Conservation (phyloP, 2,113 vertebrate species). For the Maccullochella peelii region DNA sequence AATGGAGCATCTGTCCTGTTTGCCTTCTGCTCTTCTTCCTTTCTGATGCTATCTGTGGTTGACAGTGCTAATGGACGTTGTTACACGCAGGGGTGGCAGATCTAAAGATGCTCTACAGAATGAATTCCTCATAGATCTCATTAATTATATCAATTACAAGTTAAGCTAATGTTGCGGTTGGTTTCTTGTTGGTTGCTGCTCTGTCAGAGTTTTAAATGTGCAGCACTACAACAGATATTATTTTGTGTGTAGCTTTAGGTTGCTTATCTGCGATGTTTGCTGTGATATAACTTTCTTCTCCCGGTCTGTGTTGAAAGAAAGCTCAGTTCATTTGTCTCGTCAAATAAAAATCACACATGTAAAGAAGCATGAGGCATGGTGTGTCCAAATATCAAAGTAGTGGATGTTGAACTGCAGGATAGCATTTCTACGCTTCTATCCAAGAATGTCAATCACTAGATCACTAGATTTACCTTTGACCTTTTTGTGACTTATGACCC, state of each 20-base stretch:
- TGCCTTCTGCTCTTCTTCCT: constrained; percentile 23
- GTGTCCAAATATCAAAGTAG: neutral
- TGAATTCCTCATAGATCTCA: neutral
- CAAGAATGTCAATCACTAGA: neutral
- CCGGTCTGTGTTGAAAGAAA: neutral
- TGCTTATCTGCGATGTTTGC: neutral
- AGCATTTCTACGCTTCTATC: neutral
- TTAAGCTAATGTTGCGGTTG: neutral
- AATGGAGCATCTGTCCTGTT: constrained; percentile 67
- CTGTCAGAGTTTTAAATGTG: neutral
- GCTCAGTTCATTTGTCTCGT: neutral
- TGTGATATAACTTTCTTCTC: neutral
- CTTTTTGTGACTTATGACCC: neutral
- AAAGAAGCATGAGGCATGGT: neutral
- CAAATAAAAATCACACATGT: neutral
- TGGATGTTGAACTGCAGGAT: neutral
- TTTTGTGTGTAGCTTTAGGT: neutral
- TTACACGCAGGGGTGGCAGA: constrained; percentile 22
- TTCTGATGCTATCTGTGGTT: constrained; percentile 43
- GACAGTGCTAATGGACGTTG: neutral
- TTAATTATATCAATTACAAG: neutral
- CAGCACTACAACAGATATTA: neutral
- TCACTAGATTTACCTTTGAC: constrained; percentile 1
- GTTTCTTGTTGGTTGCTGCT: too few species aligned
- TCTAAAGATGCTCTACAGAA: neutral